phyloP scores from a whole-genome alignment of 2,888 invertebrate genomes.

The Marronus borbonicus region DNA sequence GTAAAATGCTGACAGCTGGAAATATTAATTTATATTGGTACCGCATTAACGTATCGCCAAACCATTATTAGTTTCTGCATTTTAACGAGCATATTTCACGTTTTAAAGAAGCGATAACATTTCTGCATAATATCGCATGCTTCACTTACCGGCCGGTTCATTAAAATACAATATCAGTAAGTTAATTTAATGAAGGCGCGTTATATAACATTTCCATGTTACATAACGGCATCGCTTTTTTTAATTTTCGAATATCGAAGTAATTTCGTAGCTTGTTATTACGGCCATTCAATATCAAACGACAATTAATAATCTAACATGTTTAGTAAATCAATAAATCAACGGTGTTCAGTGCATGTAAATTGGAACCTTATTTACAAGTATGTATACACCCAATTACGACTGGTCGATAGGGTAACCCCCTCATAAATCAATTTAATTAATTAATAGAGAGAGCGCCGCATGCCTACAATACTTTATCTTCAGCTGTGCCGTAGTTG shows the following conservation, averaged over 20 bases:
- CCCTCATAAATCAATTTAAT: conserved; percentile 45
- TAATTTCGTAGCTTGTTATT: not conserved
- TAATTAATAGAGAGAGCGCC: conserved; percentile 28
- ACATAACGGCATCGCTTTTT: conserved; percentile 9
- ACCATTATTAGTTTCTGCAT: no score
- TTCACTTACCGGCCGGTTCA: no score
- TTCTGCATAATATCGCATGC: no score
- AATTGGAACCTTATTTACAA: conserved; percentile 50
- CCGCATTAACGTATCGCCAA: no score
- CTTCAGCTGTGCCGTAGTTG: not conserved
- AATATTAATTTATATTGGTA: no score
- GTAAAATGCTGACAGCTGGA: no score
- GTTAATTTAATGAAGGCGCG: not conserved
- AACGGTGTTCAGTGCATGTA: conserved; percentile 48
- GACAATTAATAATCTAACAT: conserved; percentile 51
- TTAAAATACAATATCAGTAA: no score
- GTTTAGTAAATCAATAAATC: conserved; percentile 50
- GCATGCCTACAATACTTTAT: not conserved
- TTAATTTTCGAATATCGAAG: not conserved
- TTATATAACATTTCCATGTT: conserved; percentile 6
- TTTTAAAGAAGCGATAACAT: no score
- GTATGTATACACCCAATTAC: conserved; percentile 49
- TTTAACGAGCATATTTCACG: no score
- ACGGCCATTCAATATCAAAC: conserved; percentile 26
- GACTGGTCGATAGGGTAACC: conserved; percentile 38